phyloP scores from a whole-genome alignment of 2,888 invertebrate genomes.

The Drosophila mulleri region DNA sequence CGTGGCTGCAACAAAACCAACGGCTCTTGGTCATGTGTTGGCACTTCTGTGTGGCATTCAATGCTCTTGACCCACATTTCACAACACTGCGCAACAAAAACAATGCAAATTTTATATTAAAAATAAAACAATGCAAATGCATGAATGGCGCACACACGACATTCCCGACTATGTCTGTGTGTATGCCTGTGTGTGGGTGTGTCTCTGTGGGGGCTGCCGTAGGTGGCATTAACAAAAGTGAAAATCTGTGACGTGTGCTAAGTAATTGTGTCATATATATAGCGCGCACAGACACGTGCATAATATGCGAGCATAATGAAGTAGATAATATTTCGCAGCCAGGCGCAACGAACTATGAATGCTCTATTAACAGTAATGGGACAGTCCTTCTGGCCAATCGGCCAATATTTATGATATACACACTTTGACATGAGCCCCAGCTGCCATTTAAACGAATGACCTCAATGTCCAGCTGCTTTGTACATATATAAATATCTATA shows the following conservation, averaged over 20 bases:
- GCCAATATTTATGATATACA: constrained; percentile 1
- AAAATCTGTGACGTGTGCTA: constrained; percentile 72
- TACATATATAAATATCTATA: background rate
- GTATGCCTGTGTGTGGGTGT: background rate
- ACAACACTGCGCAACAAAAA: constrained; percentile 26
- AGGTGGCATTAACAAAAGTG: constrained; percentile 70
- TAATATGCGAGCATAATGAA: constrained; percentile 58
- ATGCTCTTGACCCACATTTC: constrained; percentile 76
- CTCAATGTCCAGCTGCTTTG: background rate
- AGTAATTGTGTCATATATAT: constrained; percentile 75
- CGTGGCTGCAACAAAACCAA: constrained; percentile 14
- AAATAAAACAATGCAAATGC: constrained; percentile 63
- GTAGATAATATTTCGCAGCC: background rate
- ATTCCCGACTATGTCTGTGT: constrained; percentile 10
- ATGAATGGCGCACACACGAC: constrained; percentile 35
- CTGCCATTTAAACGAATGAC: background rate
- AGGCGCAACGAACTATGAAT: constrained; percentile 13
- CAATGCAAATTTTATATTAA: constrained; percentile 75
- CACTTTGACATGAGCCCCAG: constrained; percentile 1
- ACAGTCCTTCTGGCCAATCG: background rate
- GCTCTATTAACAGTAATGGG: constrained; percentile 23
- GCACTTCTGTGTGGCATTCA: constrained; percentile 44
- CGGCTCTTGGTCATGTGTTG: constrained; percentile 51
- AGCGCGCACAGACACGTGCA: constrained; percentile 47
- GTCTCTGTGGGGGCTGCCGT: constrained; percentile 13